phyloP scores from a whole-genome alignment of 2,797 vertebrate species.

The Adelosebastes latens region DNA sequence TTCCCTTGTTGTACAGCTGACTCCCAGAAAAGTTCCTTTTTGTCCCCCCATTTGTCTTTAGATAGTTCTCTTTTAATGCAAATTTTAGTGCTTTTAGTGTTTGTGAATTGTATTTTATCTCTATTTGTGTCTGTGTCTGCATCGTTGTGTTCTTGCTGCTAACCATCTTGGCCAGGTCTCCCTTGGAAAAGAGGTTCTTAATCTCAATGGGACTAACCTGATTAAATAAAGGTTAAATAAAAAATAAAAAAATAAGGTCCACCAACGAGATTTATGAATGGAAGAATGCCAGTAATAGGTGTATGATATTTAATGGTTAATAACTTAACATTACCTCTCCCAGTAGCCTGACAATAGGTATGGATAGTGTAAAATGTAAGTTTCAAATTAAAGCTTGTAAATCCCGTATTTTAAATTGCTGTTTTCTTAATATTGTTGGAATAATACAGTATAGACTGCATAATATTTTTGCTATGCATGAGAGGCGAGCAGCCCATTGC shows the following conservation, averaged over 20 bases:
- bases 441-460: background rate
- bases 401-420: background rate
- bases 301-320: background rate
- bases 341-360: background rate
- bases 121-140: too few species aligned
- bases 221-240: too few species aligned
- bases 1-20: too few species aligned
- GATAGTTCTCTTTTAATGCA: too few species aligned
- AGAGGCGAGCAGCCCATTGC: conserved; percentile 17
- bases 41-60: too few species aligned
- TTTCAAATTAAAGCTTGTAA: background rate
- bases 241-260: background rate
- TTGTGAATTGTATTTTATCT: too few species aligned
- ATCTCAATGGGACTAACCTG: too few species aligned
- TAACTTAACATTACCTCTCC: background rate
- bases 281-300: background rate
- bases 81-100: too few species aligned
- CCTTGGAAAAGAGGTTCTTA: too few species aligned
- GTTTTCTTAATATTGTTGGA: background rate
- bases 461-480: background rate
- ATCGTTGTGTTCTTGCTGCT: too few species aligned
- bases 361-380: background rate
- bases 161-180: too few species aligned
- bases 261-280: background rate
- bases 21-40: too few species aligned